Evolutionary conservation across 2,888 invertebrate genomes (phyloP).

Genomic region (Auanema freiburgensis): DNA sequence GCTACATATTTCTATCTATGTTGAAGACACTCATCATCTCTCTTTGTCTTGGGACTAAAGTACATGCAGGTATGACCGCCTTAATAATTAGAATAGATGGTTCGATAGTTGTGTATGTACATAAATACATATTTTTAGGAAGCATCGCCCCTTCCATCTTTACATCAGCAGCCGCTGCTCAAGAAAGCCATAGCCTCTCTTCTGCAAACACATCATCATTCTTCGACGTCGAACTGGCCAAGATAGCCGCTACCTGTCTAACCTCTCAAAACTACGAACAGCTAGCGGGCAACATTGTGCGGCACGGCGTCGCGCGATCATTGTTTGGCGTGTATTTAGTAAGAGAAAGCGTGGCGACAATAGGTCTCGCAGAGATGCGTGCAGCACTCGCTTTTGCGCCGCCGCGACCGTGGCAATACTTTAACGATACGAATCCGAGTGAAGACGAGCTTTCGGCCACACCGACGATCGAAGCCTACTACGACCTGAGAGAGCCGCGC

Average conservation of each 20-base stretch:
- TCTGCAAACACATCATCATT: slow-evolving; percentile 12
- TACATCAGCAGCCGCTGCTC: slow-evolving; percentile 13
- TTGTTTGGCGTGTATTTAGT: slow-evolving; percentile 11
- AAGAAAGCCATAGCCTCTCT: slow-evolving; percentile 9
- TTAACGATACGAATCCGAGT: slow-evolving; percentile 8
- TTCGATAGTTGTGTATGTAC: slow-evolving; percentile 1
- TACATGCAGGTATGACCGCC: too few species aligned
- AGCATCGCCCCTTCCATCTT: slow-evolving; percentile 12
- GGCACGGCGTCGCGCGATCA: slow-evolving; percentile 18
- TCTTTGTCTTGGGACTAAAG: too few species aligned
- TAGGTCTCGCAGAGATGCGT: slow-evolving; percentile 15
- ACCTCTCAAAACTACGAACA: slow-evolving; percentile 16
- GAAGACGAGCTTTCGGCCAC: slow-evolving; percentile 10
- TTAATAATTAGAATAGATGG: slow-evolving; percentile 6
- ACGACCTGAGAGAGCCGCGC: slow-evolving; percentile 13
- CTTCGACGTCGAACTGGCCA: slow-evolving; percentile 11
- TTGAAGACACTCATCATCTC: too few species aligned
- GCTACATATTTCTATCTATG: too few species aligned
- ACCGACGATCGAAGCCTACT: slow-evolving; percentile 13
- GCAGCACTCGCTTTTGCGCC: slow-evolving; percentile 7
- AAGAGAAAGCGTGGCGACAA: slow-evolving; percentile 15
- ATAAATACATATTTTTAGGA: slow-evolving; percentile 7
- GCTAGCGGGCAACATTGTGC: slow-evolving; percentile 18
- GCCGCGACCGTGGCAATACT: slow-evolving; percentile 5
- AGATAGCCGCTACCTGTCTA: slow-evolving; percentile 6